Percentiles rank a stretch among this genome's conserved stretches.
These are phyloP conservation scores for Sebastes elongatus DNA, from an alignment of 2,797 vertebrate genomes.

Conservation along the genomic window DNA sequence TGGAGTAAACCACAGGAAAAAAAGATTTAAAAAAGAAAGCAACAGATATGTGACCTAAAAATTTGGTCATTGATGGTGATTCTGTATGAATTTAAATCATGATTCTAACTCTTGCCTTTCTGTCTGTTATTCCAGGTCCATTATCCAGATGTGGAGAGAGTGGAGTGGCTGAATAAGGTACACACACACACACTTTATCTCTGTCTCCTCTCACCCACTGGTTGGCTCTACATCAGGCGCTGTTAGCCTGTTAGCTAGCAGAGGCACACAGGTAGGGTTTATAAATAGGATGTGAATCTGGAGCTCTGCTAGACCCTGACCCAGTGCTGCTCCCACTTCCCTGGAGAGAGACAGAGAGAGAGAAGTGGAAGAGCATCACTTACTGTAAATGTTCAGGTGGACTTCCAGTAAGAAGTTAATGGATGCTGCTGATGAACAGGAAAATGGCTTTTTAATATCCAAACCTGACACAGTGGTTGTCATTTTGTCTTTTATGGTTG, in stretches of 20 bases:
- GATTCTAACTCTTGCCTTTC: not conserved
- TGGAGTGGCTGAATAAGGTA: constrained; percentile 99
- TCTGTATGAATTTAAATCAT: fast-evolving
- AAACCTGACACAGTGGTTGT: not conserved
- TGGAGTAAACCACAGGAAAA: not conserved
- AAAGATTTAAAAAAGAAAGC: not conserved
- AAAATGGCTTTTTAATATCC: not conserved
- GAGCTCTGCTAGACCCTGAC: constrained; percentile 38
- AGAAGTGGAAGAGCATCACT: constrained; percentile 4
- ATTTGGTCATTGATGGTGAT: fast-evolving
- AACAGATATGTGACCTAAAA: too few species aligned
- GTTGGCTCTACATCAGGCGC: not conserved
- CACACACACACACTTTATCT: not conserved
- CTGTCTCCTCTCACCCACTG: not conserved
- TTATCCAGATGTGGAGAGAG: constrained; percentile 96
- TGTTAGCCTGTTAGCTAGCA: not conserved
- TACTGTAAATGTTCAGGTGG: constrained; percentile 8
- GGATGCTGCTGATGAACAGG: not conserved
- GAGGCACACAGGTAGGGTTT: constrained; percentile 10
- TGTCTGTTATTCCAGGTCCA: constrained; percentile 85
- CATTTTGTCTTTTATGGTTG: not conserved
- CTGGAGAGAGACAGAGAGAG: not conserved
- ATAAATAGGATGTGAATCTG: constrained; percentile 59
- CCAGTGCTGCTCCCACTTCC: constrained; percentile 1
- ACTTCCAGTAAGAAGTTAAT: constrained; percentile 26